Evolutionary conservation across 2,113 vertebrate genomes (phyloP), one percentile per base, ranked within the genome.

Genomic region (Gadus chalcogrammus): DNA sequence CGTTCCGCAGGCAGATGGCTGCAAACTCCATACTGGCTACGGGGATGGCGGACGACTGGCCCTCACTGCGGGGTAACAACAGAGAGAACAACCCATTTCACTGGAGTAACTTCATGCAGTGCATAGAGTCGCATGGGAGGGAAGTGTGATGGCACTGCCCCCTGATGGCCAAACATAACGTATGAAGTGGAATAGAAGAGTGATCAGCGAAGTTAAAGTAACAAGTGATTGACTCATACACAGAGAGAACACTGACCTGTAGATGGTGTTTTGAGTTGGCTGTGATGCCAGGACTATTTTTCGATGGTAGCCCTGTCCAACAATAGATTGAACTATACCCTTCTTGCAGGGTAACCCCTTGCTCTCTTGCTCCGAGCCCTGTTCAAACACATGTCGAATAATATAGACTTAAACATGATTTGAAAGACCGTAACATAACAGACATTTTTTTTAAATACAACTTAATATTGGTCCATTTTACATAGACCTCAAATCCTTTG

Each of bases 1-100:
- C 95, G 35, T 99, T 99, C 87, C 97, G 92, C 82, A 99, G 91
- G 78, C 97, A 99, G 85, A 99, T 99, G 0, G 97, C 97, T 67
- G 97, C 97, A 89, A 99, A 99, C 88, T 99, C 97, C 97, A 99
- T 95, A 72, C 97, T 99, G 78, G 97, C 97, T 75, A 99, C 97
- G 55, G 96, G 97, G 77, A 99, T 99, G 70, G 97, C 97, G 28
- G 96, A 95, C 11, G 97, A 98, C 80, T 99, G 97, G 12, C 95
- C 97, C 69, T 99, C 97, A 72, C 96, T 98, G 86, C 28, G 73
- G 75, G 87, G 64, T 83, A 15, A 71, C 52, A 11, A 11, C 31
- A 64, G 5, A 48, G 12, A 61, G 55, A 8, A 64, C 12, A 31
- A 64, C 55, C n/a, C 53, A 15, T 55, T 55, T 55, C 12, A 15